Conservation (phyloP, 2,888 invertebrate genomes). For the Omphaloscelis lunosa region DNA sequence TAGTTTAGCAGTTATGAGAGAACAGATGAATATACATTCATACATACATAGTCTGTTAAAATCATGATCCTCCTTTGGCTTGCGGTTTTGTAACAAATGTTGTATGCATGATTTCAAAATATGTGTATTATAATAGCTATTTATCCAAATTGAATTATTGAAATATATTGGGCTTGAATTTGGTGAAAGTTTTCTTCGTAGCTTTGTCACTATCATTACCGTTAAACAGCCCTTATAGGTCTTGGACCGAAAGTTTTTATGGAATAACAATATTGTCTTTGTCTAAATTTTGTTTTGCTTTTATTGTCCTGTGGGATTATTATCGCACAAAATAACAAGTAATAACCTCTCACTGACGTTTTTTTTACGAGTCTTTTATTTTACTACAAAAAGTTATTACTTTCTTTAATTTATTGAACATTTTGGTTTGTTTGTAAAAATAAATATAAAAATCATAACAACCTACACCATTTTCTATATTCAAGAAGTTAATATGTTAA, state of each 20-base stretch:
- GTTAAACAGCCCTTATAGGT: too few relatives aligned
- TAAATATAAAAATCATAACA: background rate
- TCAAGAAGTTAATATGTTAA: background rate
- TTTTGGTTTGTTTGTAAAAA: too few relatives aligned
- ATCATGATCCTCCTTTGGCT: background rate
- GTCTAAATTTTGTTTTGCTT: too few relatives aligned
- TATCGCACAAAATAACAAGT: background rate
- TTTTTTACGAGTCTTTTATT: background rate
- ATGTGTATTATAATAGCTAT: background rate
- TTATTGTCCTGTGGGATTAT: background rate
- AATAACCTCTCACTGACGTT: background rate
- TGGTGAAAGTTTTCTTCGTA: background rate
- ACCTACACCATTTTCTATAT: background rate
- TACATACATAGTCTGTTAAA: background rate
- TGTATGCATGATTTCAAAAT: conserved; percentile 10
- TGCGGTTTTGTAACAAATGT: conserved; percentile 7
- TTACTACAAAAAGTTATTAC: too few relatives aligned
- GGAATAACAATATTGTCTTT: too few relatives aligned
- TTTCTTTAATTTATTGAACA: too few relatives aligned
- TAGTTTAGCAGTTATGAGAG: background rate
- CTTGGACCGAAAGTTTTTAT: too few relatives aligned
- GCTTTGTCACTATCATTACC: too few relatives aligned
- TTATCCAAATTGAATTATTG: too few relatives aligned
- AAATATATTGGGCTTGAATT: background rate
- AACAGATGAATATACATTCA: background rate